phyloP scores from a whole-genome alignment of 2,113 vertebrate genomes.

The Oncorhynchus masou region DNA sequence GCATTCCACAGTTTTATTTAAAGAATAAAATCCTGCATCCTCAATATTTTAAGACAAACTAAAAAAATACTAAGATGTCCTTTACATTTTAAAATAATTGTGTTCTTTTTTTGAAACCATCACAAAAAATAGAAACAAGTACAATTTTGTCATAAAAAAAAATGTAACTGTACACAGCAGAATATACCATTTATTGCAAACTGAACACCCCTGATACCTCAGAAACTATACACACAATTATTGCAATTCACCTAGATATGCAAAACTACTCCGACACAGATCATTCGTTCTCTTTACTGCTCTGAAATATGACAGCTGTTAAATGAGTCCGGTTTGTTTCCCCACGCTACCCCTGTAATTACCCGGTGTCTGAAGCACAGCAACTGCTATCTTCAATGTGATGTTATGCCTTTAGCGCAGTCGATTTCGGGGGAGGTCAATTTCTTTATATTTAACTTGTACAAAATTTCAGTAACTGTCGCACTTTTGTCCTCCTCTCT shows the following conservation, averaged over 20 bases:
- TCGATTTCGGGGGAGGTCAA: slow-evolving; percentile 6
- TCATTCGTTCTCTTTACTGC: slow-evolving; percentile 24
- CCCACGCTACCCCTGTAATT: slow-evolving; percentile 1
- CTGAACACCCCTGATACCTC: slow-evolving; percentile 69
- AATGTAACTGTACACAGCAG: slow-evolving; percentile 80
- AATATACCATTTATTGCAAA: slow-evolving; percentile 76
- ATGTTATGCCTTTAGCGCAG: not conserved
- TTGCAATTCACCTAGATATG: slow-evolving; percentile 70
- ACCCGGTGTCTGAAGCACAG: not conserved
- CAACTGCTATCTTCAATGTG: not conserved
- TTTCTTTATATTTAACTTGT: not conserved
- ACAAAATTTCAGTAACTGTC: slow-evolving; percentile 18
- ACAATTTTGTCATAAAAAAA: slow-evolving; percentile 66
- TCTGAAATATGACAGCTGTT: slow-evolving; percentile 34
- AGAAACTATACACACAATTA: slow-evolving; percentile 63
- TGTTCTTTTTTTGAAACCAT: slow-evolving; percentile 74
- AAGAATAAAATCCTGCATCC: slow-evolving; percentile 71
- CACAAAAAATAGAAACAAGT: slow-evolving; percentile 75
- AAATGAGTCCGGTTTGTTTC: slow-evolving; percentile 2
- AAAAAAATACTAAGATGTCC: slow-evolving; percentile 70
- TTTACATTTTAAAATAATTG: slow-evolving; percentile 74
- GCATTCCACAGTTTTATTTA: slow-evolving; percentile 71
- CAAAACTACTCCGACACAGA: slow-evolving; percentile 54
- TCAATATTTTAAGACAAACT: slow-evolving; percentile 68
- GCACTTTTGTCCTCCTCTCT: slow-evolving; percentile 13